Conservation (phyloP, 2,797 vertebrate species). For the Pitangus sulphuratus region DNA sequence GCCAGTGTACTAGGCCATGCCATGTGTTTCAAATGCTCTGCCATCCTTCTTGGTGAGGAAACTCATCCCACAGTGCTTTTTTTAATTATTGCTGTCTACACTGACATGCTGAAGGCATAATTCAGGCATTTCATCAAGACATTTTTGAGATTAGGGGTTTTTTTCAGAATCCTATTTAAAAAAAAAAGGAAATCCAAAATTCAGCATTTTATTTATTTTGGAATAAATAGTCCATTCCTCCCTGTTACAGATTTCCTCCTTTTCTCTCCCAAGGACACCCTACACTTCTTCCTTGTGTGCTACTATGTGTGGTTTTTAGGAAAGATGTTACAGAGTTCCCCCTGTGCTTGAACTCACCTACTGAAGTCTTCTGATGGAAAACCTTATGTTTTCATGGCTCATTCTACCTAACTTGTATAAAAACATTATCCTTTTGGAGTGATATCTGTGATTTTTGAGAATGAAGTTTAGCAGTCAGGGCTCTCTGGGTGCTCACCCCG, state of each 20-base stretch:
- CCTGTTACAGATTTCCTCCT: background rate
- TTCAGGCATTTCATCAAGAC: background rate
- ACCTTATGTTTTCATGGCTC: background rate
- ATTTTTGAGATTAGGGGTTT: background rate
- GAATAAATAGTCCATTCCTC: background rate
- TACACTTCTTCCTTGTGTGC: background rate
- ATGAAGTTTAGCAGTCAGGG: background rate
- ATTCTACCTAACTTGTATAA: background rate
- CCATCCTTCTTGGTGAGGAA: background rate
- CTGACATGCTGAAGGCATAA: background rate
- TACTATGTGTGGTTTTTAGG: rapidly evolving
- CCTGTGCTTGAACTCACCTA: background rate
- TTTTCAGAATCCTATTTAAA: background rate
- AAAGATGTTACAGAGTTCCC: background rate
- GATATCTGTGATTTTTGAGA: background rate
- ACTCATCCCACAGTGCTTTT: too few species aligned
- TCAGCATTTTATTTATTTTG: background rate
- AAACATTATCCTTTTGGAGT: background rate
- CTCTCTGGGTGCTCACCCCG: background rate
- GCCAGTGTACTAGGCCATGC: rapidly evolving
- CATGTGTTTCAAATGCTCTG: background rate
- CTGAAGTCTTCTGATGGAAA: background rate
- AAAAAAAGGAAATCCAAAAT: background rate
- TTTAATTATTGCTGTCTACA: background rate
- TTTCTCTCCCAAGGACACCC: background rate